Conservation (phyloP, 1,140 invertebrate species). For the Calliopsis andreniformis region DNA sequence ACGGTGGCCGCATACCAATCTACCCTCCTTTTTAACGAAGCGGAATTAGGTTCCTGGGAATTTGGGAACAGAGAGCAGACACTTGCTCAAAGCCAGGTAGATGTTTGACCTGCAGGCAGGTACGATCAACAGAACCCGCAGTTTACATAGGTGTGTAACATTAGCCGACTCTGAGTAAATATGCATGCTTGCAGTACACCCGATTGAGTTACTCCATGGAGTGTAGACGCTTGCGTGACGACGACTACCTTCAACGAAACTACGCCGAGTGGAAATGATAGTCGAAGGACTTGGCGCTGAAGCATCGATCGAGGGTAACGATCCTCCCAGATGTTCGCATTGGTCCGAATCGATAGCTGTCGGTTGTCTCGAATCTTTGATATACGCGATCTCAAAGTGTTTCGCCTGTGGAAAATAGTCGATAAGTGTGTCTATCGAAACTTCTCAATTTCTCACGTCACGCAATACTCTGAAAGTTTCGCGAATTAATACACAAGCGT, state of each 20-base stretch:
- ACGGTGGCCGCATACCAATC: not conserved
- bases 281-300: not conserved
- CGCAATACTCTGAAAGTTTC: constrained; percentile 14
- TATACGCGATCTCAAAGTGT: no score
- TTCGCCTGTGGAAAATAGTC: not conserved
- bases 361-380: no score
- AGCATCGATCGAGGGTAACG: no score
- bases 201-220: constrained; percentile 40
- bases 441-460: not conserved
- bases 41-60: constrained; percentile 50
- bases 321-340: constrained; percentile 10
- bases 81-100: constrained; percentile 67
- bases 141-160: constrained; percentile 69
- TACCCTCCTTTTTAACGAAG: constrained; percentile 6
- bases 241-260: constrained; percentile 58
- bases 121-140: constrained; percentile 60
- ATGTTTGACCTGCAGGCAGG: constrained; percentile 69
- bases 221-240: constrained; percentile 64
- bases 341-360: constrained; percentile 14
- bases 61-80: constrained; percentile 45
- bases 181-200: constrained; percentile 67
- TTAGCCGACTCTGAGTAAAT: constrained; percentile 69
- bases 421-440: not conserved
- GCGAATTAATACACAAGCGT: no score
- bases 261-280: constrained; percentile 62